Evolutionary conservation across 2,888 invertebrate genomes (phyloP).

Genomic region (Podabrus alpinus): DNA sequence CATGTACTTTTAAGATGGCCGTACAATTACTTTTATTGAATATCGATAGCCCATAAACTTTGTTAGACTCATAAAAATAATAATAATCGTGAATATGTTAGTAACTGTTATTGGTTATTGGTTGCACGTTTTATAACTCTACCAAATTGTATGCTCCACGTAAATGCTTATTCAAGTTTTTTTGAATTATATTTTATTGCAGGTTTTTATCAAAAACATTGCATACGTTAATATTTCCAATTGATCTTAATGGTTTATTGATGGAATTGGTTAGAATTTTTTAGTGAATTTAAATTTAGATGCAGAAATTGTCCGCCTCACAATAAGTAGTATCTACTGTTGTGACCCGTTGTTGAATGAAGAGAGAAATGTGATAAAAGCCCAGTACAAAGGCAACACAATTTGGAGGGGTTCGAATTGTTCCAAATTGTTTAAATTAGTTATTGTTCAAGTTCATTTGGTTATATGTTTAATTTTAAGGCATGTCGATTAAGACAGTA

Average conservation of each 20-base stretch:
- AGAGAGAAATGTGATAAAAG: too few relatives aligned
- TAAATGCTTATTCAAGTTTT: background rate
- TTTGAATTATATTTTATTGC: background rate
- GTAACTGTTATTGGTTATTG: slow-evolving; percentile 27
- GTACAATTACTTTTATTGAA: slow-evolving; percentile 25
- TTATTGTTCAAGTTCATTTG: too few relatives aligned
- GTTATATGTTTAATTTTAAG: too few relatives aligned
- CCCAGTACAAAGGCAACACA: too few relatives aligned
- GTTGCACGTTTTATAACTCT: slow-evolving; percentile 12
- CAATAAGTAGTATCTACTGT: too few relatives aligned
- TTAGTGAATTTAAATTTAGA: too few relatives aligned
- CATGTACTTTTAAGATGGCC: slow-evolving; percentile 2
- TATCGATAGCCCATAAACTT: slow-evolving; percentile 34
- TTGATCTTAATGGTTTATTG: background rate
- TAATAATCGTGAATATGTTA: slow-evolving; percentile 27
- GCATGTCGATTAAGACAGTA: too few relatives aligned
- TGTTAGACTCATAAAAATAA: slow-evolving; percentile 28
- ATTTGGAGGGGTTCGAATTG: too few relatives aligned
- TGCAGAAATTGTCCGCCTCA: too few relatives aligned
- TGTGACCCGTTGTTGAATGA: too few relatives aligned
- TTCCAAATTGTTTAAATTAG: too few relatives aligned
- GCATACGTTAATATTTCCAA: background rate
- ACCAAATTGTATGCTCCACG: slow-evolving; percentile 7
- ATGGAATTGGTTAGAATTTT: background rate
- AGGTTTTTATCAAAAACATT: background rate